Evolutionary conservation across 2,888 invertebrate species (phyloP), one percentile per base, ranked within the genome.

Genomic region (Phyllotreta cruciferae): DNA sequence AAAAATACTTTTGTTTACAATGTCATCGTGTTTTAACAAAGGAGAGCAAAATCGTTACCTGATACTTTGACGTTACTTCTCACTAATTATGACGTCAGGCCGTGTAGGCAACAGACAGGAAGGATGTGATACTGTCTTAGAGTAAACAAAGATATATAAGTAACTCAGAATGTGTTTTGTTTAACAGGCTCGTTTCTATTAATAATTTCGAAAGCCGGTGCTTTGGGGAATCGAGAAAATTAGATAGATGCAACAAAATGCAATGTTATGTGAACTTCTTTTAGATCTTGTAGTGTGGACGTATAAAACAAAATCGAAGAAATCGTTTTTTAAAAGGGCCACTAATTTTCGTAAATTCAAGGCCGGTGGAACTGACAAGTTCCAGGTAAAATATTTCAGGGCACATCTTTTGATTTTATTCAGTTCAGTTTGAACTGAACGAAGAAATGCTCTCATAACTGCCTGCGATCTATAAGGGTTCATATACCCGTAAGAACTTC

Each of bases 1-100:
- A 66, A 62, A 56, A 66, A 58, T 56, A 49, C 44, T 42, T 56
- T 54, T 56, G 54, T 58, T 56, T 62, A 60, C 60, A 54, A 60
- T 54, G 56, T 56, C 60, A 52, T 41, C 56, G 35, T 37, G 41
- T 47, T 62, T 55, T 47, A 53, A 56, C 56, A 56, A 36, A 64
- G 53, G 61, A 54, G 49, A 58, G 58, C 54, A 36, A 58, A 61
- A 13, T 55, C 39, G 47, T 58, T 54, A 63, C 42, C 24, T 41
- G 58, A 60, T 60, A 60, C 52, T 13, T 60, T 37, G 39, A 38
- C 44, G 52, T 60, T 36, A 52, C 60, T 60, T 36, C 53, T 60
- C 36, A 52, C 44, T 42, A 52, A 49, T 60, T 52, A 42, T 60
- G 60, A 60, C 60, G 60, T 60, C 60, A 60, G 37, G 50, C 42